Conservation (phyloP, 53 echinoderm and acorn worm species). For the Antedon mediterranea region DNA sequence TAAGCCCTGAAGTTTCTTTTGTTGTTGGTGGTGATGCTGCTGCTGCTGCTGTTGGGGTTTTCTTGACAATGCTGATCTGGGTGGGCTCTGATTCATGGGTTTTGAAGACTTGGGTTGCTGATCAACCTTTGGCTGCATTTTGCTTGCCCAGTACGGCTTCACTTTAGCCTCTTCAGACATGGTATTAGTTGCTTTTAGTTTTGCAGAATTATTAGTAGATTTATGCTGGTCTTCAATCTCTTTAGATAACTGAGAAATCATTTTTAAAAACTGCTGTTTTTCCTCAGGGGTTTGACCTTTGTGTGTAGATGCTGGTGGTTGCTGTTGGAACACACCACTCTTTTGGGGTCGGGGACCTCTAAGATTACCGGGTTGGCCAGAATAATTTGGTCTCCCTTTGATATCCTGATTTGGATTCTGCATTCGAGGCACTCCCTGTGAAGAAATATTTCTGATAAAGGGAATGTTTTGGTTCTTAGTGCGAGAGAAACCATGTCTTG, state of each 20-base stretch:
- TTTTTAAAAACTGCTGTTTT: background rate
- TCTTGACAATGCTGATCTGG: background rate
- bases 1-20: background rate
- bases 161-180: background rate
- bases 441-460: background rate
- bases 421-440: background rate
- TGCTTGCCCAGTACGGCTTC: background rate
- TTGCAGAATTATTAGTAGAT: background rate
- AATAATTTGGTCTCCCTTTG: background rate
- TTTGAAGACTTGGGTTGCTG: background rate
- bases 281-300: background rate
- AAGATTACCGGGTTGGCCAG: background rate
- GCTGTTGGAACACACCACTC: background rate
- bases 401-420: background rate
- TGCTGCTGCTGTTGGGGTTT: background rate
- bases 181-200: background rate
- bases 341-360: background rate
- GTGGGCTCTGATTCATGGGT: background rate
- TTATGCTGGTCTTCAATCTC: background rate
- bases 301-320: background rate
- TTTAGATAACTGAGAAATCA: background rate
- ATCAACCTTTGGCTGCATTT: background rate
- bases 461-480: background rate
- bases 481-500: background rate
- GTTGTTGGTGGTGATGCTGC: conserved; percentile 4